phyloP scores from a whole-genome alignment of 2,113 vertebrate genomes.

The Siphamia tubifer region DNA sequence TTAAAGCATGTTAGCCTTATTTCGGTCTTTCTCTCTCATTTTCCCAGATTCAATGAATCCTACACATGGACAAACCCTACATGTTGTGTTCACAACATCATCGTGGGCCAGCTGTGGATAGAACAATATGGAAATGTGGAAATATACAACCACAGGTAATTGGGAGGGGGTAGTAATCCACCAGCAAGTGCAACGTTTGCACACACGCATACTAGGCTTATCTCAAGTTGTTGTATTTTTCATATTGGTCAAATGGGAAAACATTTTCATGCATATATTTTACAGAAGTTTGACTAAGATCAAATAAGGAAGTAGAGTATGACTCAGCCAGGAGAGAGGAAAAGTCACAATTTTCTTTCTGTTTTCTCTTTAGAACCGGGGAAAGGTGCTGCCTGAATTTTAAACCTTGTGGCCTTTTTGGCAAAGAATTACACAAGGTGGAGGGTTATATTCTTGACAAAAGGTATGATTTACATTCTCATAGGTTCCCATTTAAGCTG shows the following conservation, averaged over 20 bases:
- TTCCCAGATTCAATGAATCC: conserved; percentile 87
- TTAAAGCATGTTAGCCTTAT: too few relatives aligned
- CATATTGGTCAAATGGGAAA: background rate
- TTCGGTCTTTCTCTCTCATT: background rate
- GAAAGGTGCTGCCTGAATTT: conserved; percentile 94
- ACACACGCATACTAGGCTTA: too few relatives aligned
- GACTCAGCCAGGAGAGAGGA: conserved; percentile 7
- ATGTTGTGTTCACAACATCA: conserved; percentile 98
- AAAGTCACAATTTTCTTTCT: background rate
- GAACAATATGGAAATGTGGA: conserved; percentile 97
- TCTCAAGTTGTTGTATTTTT: background rate
- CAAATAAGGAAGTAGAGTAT: conserved; percentile 14
- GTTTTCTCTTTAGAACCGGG: conserved; percentile 84
- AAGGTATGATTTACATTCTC: conserved; percentile 80
- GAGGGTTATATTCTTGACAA: conserved; percentile 98
- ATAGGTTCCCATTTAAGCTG: background rate
- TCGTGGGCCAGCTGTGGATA: conserved; percentile 98
- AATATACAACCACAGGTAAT: conserved; percentile 94
- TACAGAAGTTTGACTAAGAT: background rate
- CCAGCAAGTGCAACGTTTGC: background rate
- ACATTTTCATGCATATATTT: background rate
- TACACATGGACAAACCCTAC: conserved; percentile 99
- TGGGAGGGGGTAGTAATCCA: background rate
- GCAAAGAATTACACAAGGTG: conserved; percentile 97
- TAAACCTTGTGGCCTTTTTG: conserved; percentile 97